phyloP scores from a whole-genome alignment of 2,797 vertebrate species.

The Muscicapa comitata region DNA sequence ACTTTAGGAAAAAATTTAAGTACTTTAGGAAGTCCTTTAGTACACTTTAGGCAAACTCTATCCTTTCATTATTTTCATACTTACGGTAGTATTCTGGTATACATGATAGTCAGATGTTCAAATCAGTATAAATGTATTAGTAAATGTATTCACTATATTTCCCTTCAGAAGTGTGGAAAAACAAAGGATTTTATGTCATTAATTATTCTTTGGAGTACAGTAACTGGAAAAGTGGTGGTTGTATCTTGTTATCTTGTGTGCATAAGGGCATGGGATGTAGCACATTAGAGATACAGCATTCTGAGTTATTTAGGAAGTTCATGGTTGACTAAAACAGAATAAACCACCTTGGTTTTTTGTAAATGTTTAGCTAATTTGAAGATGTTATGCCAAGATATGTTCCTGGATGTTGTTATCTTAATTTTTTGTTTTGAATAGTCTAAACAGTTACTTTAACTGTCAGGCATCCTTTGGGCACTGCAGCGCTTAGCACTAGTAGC shows the following conservation, averaged over 20 bases:
- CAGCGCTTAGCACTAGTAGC: neutral
- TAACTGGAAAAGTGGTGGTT: neutral
- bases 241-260: neutral
- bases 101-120: neutral
- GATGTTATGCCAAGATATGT: neutral
- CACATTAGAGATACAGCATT: neutral
- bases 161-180: neutral
- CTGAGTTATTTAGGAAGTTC: slow-evolving; percentile 7
- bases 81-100: neutral
- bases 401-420: slow-evolving; percentile 17
- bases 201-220: neutral
- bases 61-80: neutral
- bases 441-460: slow-evolving; percentile 29
- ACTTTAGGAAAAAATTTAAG: neutral
- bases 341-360: neutral
- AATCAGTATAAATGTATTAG: neutral
- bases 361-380: slow-evolving; percentile 35
- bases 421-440: slow-evolving; percentile 30
- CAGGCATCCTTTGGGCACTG: neutral
- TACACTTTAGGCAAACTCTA: neutral
- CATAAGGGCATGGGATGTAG: neutral
- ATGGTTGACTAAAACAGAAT: slow-evolving; percentile 33
- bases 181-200: neutral
- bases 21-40: neutral
- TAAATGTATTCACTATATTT: neutral